phyloP scores from a whole-genome alignment of 1,140 invertebrate species.

The Sycophaga agraensis region DNA sequence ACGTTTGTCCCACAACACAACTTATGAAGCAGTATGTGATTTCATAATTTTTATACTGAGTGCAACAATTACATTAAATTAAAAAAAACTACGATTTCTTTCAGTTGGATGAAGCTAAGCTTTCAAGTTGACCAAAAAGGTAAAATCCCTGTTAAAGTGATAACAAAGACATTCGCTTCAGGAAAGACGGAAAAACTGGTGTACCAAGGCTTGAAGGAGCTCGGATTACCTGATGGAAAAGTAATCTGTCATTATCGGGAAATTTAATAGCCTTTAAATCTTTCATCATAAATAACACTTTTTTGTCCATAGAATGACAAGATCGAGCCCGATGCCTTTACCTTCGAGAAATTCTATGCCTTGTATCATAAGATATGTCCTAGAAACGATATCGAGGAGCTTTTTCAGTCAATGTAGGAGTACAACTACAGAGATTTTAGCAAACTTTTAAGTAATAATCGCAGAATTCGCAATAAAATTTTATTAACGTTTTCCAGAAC shows the following conservation, averaged over 20 bases:
- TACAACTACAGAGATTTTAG: too few relatives aligned
- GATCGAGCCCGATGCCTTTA: slow-evolving; percentile 91
- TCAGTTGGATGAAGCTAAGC: slow-evolving; percentile 95
- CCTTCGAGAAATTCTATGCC: slow-evolving; percentile 97
- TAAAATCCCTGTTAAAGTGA: slow-evolving; percentile 96
- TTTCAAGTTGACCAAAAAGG: slow-evolving; percentile 90
- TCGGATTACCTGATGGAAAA: slow-evolving; percentile 93
- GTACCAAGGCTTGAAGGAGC: slow-evolving; percentile 93
- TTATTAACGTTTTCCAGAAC: too few relatives aligned
- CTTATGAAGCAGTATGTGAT: slow-evolving; percentile 95
- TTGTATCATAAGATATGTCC: slow-evolving; percentile 99
- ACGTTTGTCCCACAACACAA: slow-evolving; percentile 91
- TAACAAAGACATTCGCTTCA: slow-evolving; percentile 96
- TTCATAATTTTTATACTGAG: not conserved
- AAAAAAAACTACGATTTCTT: not conserved
- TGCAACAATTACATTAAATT: too few relatives aligned
- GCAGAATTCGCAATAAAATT: not conserved
- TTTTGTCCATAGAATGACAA: slow-evolving; percentile 71
- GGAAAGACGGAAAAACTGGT: slow-evolving; percentile 97
- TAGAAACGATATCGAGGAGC: slow-evolving; percentile 96
- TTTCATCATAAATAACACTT: not conserved
- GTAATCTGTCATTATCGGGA: slow-evolving; percentile 51
- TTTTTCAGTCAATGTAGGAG: slow-evolving; percentile 95
- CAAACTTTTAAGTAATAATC: slow-evolving; percentile 12
- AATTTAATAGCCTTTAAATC: not conserved